Evolutionary conservation across 2,113 vertebrate species (phyloP).

Genomic region (Dasypus novemcinctus): DNA sequence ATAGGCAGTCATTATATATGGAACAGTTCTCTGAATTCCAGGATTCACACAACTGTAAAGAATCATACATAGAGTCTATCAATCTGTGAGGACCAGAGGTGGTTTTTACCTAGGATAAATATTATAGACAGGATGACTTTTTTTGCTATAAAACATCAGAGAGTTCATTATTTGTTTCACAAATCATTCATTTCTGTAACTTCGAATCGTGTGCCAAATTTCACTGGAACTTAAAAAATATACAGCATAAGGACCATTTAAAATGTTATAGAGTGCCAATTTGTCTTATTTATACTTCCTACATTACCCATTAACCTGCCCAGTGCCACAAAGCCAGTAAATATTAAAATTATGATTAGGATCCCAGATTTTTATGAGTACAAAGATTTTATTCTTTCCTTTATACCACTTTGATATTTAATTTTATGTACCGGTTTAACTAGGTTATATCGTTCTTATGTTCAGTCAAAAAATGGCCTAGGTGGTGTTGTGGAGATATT

Average conservation of each 20-base stretch:
- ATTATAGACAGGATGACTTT: background rate
- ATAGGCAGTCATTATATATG: background rate
- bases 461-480: no score
- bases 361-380: background rate
- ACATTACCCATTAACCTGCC: slow-evolving; percentile 34
- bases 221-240: slow-evolving; percentile 39
- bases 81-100: background rate
- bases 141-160: slow-evolving; percentile 42
- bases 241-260: slow-evolving; percentile 15
- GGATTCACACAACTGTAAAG: slow-evolving; percentile 14
- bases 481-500: no score
- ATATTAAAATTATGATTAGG: slow-evolving; percentile 11
- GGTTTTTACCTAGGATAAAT: slow-evolving; percentile 19
- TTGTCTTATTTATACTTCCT: background rate
- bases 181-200: slow-evolving; percentile 5
- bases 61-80: background rate
- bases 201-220: slow-evolving; percentile 5
- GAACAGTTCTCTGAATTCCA: slow-evolving; percentile 17
- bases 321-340: slow-evolving; percentile 20
- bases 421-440: no score
- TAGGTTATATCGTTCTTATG: no score
- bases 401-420: background rate
- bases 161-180: slow-evolving; percentile 1
- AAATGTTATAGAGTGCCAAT: slow-evolving; percentile 17
- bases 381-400: slow-evolving; percentile 22